Conservation (phyloP, 2,113 vertebrate species). For the Pelmatolapia mariae region DNA sequence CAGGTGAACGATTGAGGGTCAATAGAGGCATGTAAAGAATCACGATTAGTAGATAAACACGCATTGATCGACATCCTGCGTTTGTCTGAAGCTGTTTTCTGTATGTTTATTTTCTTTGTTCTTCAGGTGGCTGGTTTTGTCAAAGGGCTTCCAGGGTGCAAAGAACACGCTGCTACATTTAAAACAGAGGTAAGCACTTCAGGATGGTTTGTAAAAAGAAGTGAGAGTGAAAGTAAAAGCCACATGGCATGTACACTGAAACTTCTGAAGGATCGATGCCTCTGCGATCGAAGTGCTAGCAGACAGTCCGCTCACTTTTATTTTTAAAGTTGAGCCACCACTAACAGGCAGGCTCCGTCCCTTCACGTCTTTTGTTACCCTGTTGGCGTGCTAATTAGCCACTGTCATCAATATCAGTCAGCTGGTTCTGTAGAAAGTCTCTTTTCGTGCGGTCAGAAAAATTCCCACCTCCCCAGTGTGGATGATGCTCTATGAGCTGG, state of each 20-base stretch:
- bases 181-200: conserved; percentile 80
- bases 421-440: neutral
- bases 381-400: neutral
- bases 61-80: neutral
- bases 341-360: neutral
- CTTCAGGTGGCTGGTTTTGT: conserved; percentile 82
- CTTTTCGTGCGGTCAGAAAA: neutral
- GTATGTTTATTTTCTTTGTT: neutral
- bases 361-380: neutral
- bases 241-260: neutral
- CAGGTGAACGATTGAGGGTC: neutral
- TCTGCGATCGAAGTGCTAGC: neutral
- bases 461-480: neutral
- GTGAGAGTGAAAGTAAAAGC: neutral
- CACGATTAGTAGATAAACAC: neutral
- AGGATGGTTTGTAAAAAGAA: neutral
- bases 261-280: neutral
- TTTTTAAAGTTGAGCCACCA: neutral
- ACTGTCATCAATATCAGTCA: neutral
- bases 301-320: neutral
- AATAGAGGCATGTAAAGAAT: neutral
- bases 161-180: conserved; percentile 83
- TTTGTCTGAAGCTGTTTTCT: neutral
- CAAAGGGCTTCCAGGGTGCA: conserved; percentile 84
- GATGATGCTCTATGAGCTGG: neutral